Conservation (phyloP, 2,113 vertebrate genomes). For the Chitala chitala region DNA sequence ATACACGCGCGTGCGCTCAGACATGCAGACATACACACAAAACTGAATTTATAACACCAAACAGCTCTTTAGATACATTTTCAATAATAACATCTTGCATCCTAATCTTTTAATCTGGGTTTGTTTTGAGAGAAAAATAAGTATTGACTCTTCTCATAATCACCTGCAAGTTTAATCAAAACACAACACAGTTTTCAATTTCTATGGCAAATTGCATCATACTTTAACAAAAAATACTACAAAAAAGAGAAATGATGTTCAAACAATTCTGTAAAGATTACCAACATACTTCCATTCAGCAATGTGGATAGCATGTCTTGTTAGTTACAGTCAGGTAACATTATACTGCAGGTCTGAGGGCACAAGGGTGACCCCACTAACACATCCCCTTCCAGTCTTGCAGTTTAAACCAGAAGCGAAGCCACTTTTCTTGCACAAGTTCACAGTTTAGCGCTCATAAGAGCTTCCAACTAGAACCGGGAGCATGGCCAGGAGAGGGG, state of each 20-base stretch:
- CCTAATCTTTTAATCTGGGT: too few relatives aligned
- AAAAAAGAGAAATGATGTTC: not conserved
- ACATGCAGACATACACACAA: too few relatives aligned
- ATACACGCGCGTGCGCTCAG: too few relatives aligned
- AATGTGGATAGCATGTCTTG: conserved; percentile 25
- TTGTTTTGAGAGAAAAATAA: too few relatives aligned
- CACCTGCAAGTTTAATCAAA: too few relatives aligned
- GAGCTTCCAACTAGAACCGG: not conserved
- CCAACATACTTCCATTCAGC: conserved; percentile 16
- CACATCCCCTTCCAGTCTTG: not conserved
- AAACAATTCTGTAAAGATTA: not conserved
- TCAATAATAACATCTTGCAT: too few relatives aligned
- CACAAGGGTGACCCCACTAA: not conserved
- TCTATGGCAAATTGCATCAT: not conserved
- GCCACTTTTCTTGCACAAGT: not conserved
- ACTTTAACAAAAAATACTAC: not conserved
- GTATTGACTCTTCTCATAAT: too few relatives aligned
- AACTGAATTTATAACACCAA: too few relatives aligned
- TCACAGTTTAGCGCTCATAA: not conserved
- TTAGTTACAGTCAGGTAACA: conserved; percentile 30
- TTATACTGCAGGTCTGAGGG: conserved; percentile 21
- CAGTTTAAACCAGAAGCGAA: conserved; percentile 19
- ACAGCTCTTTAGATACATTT: too few relatives aligned
- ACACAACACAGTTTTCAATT: not conserved
- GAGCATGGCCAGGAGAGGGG: not conserved